phyloP scores from a whole-genome alignment of 1,140 invertebrate genomes.

The Calephelis nemesis region DNA sequence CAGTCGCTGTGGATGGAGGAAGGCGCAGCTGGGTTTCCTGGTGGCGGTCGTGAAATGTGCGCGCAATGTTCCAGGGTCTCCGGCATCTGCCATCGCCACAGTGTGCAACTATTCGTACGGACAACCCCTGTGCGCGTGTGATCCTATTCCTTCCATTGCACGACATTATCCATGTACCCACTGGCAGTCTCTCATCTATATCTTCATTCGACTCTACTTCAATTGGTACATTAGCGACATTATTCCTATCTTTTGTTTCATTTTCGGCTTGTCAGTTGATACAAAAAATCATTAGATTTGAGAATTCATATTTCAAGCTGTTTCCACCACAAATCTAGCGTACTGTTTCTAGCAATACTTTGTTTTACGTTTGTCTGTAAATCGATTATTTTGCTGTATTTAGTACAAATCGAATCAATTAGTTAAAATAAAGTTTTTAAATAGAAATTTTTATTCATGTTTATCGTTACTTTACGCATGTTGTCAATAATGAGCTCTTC shows the following conservation, averaged over 20 bases:
- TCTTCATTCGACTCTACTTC: slow-evolving; percentile 3
- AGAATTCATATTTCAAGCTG: not conserved
- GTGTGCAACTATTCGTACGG: slow-evolving; percentile 58
- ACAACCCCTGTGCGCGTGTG: slow-evolving; percentile 43
- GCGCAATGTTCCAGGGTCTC: slow-evolving; percentile 72
- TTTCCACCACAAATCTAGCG: not conserved
- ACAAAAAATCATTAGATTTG: not conserved
- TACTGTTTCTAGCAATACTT: not conserved
- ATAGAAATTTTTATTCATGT: not conserved
- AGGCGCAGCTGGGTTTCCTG: slow-evolving; percentile 32
- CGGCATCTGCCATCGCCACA: slow-evolving; percentile 71
- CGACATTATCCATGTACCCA: slow-evolving; percentile 23
- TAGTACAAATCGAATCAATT: not conserved
- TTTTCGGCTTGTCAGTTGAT: not conserved
- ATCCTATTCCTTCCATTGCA: slow-evolving; percentile 33
- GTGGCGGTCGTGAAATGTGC: slow-evolving; percentile 25
- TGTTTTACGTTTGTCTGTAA: slow-evolving; percentile 10
- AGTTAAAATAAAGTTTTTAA: slow-evolving; percentile 1
- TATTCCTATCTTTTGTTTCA: not conserved
- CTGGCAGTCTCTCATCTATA: slow-evolving; percentile 3
- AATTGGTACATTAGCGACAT: not conserved
- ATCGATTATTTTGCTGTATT: not conserved
- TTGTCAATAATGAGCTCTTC: slow-evolving; percentile 17
- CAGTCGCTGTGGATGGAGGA: slow-evolving; percentile 87
- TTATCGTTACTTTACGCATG: slow-evolving; percentile 8